These are phyloP conservation scores for Neolamprologus ventralis DNA, from an alignment of 2,113 vertebrate genomes.

Conservation along the genomic window DNA sequence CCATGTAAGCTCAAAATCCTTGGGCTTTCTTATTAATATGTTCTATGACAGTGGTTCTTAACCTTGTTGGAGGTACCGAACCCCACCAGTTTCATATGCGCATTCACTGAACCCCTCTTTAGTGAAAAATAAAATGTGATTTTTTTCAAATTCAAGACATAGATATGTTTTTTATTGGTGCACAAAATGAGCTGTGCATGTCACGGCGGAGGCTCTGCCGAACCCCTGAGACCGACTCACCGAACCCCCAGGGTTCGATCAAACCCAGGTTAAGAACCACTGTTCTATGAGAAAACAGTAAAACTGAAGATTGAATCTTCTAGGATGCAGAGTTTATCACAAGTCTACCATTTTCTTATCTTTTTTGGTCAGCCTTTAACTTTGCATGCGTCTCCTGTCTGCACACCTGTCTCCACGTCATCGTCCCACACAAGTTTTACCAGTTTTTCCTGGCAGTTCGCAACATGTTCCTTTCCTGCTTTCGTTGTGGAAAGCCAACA, in stretches of 20 bases:
- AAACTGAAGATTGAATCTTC: rapidly evolving
- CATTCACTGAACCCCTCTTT: too few relatives aligned
- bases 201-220: too few relatives aligned
- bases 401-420: neutral
- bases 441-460: neutral
- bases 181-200: too few relatives aligned
- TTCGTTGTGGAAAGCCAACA: neutral
- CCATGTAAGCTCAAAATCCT: neutral
- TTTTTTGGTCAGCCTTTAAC: neutral
- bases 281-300: neutral
- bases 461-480: neutral
- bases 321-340: neutral
- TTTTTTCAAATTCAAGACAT: too few relatives aligned
- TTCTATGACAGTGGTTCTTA: neutral
- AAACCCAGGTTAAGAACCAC: too few relatives aligned
- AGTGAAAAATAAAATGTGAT: too few relatives aligned
- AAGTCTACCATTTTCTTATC: neutral
- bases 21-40: neutral
- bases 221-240: too few relatives aligned
- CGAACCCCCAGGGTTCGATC: too few relatives aligned
- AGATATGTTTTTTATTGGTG: too few relatives aligned
- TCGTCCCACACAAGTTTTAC: neutral
- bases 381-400: neutral
- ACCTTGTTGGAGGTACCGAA: too few relatives aligned
- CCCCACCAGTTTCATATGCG: too few relatives aligned